These are phyloP conservation scores for Lepidonotus clava DNA, from an alignment of 2,888 invertebrate genomes.

Conservation along the genomic window DNA sequence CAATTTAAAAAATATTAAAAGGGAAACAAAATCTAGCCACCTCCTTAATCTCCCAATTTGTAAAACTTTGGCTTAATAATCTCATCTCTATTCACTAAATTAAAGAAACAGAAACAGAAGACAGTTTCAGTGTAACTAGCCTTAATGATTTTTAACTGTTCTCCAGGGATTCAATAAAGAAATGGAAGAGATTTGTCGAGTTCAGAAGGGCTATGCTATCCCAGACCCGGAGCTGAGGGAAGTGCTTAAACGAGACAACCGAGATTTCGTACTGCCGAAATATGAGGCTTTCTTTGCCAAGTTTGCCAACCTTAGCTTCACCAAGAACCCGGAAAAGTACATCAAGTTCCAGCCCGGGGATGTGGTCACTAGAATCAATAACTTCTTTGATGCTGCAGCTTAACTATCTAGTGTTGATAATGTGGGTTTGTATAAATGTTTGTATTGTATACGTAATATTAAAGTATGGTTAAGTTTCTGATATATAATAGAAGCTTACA, in stretches of 20 bases:
- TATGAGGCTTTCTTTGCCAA: constrained; percentile 83
- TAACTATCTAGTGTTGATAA: no score
- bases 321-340: constrained; percentile 96
- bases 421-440: no score
- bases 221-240: constrained; percentile 95
- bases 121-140: no score
- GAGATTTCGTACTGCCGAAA: constrained; percentile 91
- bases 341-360: constrained; percentile 93
- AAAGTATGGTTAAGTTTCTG: no score
- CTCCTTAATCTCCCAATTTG: no score
- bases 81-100: no score
- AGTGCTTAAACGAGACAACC: constrained; percentile 93
- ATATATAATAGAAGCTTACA: no score
- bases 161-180: constrained; percentile 95
- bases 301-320: constrained; percentile 87
- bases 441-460: not conserved
- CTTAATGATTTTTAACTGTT: not conserved
- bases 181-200: constrained; percentile 92
- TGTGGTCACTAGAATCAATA: constrained; percentile 90
- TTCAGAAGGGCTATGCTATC: constrained; percentile 94
- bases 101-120: no score
- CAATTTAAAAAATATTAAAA: no score
- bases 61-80: no score
- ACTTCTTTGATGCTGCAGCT: constrained; percentile 94
- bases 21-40: no score